These are phyloP conservation scores for Pristionchus entomophagus DNA, from an alignment of 2,888 invertebrate genomes.

Conservation along the genomic window DNA sequence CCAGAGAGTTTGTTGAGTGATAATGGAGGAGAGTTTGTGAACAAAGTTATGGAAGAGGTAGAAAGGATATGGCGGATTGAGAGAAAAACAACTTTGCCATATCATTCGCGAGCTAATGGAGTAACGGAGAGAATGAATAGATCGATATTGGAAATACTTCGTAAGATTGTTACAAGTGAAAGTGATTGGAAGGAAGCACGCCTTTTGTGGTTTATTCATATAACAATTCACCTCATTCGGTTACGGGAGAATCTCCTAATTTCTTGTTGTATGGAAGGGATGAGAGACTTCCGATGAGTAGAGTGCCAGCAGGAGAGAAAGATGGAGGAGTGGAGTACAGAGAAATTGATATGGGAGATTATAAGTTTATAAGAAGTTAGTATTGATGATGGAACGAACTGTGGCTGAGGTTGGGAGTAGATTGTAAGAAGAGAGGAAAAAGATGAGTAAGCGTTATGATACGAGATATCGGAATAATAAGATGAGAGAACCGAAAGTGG, in stretches of 20 bases:
- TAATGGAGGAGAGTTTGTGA: too few relatives aligned
- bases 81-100: constrained; percentile 6
- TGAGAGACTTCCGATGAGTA: background rate
- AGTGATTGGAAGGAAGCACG: too few relatives aligned
- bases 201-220: constrained; percentile 59
- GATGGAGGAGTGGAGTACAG: background rate
- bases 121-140: constrained; percentile 47
- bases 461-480: constrained; percentile 34
- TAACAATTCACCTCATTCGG: constrained; percentile 50
- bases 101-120: constrained; percentile 52
- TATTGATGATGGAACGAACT: constrained; percentile 12
- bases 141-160: constrained; percentile 42
- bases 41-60: too few relatives aligned
- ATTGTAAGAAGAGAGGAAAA: constrained; percentile 36
- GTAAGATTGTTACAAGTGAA: background rate
- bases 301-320: background rate
- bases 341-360: constrained; percentile 44
- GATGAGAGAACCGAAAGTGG: too few relatives aligned
- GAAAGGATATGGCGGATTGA: background rate
- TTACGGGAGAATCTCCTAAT: constrained; percentile 54
- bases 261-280: constrained; percentile 52
- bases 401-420: too few relatives aligned
- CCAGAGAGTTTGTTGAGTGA: constrained; percentile 19
- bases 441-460: constrained; percentile 48
- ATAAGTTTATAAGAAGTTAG: constrained; percentile 32